Conservation (phyloP, 2,113 vertebrate species). For the Callaeas wilsoni region DNA sequence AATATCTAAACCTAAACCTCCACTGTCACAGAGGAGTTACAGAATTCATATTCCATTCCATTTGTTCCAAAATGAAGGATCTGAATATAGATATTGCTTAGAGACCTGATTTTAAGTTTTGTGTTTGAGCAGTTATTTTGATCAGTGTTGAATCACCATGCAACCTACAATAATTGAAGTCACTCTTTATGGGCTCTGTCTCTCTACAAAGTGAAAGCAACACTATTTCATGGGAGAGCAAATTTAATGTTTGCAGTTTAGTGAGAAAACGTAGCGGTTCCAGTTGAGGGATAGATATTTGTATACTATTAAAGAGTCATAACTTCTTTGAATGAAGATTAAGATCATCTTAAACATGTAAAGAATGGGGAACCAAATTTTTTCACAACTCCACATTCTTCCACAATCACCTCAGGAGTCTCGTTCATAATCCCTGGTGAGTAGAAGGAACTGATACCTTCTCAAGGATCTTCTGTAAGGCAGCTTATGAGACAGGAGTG, state of each 20-base stretch:
- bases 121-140: not conserved
- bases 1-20: not conserved
- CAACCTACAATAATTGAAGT: not conserved
- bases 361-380: not conserved
- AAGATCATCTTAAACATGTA: not conserved
- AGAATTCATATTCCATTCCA: not conserved
- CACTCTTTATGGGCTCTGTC: not conserved
- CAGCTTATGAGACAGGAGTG: fast-evolving
- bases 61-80: not conserved
- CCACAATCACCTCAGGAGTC: not conserved
- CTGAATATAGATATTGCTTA: not conserved
- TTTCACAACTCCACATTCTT: not conserved
- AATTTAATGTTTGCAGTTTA: not conserved
- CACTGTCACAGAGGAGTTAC: not conserved
- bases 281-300: not conserved
- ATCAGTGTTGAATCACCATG: not conserved
- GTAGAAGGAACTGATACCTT: not conserved
- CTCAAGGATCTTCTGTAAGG: not conserved
- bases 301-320: not conserved
- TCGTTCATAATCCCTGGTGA: not conserved
- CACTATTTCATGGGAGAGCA: fast-evolving
- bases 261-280: not conserved
- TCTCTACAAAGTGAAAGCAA: not conserved
- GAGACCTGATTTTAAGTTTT: not conserved
- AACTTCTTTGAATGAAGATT: not conserved